Conservation (phyloP, 1,140 invertebrate genomes). For the Ptiloglossa arizonensis region DNA sequence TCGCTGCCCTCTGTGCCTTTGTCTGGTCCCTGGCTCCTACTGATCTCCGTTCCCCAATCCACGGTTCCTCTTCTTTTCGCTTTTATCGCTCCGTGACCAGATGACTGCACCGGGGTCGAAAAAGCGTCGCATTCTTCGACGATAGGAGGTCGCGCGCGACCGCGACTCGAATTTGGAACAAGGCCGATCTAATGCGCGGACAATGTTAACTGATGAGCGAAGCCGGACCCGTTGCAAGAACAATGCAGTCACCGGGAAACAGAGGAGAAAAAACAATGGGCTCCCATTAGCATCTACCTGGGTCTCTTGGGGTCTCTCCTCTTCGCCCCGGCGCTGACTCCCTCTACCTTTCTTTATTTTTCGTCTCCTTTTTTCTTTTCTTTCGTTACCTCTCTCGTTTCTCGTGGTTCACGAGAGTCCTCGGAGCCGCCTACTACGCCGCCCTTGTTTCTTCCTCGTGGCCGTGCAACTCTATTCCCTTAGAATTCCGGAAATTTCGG, state of each 20-base stretch:
- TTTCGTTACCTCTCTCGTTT: constrained; percentile 43
- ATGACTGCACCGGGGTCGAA: constrained; percentile 8
- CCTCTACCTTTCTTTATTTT: no score
- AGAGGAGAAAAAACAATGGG: constrained; percentile 68
- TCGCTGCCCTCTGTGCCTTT: constrained; percentile 40
- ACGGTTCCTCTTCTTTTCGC: background rate
- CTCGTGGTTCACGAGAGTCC: constrained; percentile 17
- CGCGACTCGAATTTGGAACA: constrained; percentile 65
- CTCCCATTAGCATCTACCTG: constrained; percentile 71
- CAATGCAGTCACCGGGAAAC: constrained; percentile 60
- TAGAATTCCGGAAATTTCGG: background rate
- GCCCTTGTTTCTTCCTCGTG: background rate
- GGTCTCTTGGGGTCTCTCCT: constrained; percentile 36
- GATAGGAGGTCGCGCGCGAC: constrained; percentile 57
- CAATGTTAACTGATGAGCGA: constrained; percentile 69
- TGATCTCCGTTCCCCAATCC: no score
- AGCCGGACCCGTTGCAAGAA: constrained; percentile 56
- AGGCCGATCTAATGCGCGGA: constrained; percentile 64
- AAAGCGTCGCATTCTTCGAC: constrained; percentile 47
- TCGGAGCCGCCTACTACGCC: background rate
- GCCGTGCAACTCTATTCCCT: constrained; percentile 40
- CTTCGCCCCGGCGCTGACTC: constrained; percentile 15
- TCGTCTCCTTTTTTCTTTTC: constrained; percentile 27
- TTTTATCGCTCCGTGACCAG: background rate
- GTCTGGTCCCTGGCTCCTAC: constrained; percentile 24